Conservation (phyloP, 2,888 invertebrate species). For the Pecten maximus region DNA sequence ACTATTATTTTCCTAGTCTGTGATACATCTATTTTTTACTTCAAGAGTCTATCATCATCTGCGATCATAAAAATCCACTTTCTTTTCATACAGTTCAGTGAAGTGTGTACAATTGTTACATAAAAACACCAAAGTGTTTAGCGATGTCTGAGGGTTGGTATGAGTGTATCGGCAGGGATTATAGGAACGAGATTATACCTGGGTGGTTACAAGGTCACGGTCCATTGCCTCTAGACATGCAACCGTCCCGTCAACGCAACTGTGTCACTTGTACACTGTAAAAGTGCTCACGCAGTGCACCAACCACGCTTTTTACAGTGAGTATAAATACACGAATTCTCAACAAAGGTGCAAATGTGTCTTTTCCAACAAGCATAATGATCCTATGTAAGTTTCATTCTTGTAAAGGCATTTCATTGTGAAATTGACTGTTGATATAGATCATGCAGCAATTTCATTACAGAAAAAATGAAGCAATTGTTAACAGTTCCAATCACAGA, state of each 20-base stretch:
- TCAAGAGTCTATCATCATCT: background rate
- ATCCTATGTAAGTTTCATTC: background rate
- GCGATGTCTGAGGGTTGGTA: background rate
- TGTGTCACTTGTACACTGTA: background rate
- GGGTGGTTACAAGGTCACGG: background rate
- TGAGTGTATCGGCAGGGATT: background rate
- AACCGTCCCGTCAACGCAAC: background rate
- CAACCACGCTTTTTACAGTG: background rate
- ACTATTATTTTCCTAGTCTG: background rate
- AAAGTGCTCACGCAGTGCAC: background rate
- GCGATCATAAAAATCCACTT: background rate
- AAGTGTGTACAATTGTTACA: background rate
- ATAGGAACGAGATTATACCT: background rate
- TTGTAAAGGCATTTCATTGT: background rate
- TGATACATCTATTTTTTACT: background rate
- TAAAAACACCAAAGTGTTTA: background rate
- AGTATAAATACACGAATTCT: background rate
- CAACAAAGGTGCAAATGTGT: background rate
- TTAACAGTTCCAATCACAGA: background rate
- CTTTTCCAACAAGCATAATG: background rate
- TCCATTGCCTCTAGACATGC: background rate
- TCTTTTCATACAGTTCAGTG: slow-evolving; percentile 3
- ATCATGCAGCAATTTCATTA: background rate
- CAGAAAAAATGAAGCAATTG: background rate
- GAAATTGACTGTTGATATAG: background rate